phyloP scores from a whole-genome alignment of 2,113 vertebrate species.

The Aegotheles bennettii region DNA sequence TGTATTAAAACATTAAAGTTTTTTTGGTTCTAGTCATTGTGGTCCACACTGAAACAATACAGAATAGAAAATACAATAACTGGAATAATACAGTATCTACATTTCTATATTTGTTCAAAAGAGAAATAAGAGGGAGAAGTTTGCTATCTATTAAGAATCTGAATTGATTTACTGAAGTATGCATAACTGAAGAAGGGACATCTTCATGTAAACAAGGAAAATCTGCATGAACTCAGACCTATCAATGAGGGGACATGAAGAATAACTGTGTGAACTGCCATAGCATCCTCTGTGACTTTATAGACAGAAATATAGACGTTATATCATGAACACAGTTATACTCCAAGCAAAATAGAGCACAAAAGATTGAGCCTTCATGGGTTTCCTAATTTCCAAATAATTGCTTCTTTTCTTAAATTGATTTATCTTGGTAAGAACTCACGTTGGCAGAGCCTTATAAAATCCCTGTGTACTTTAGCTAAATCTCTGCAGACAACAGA shows the following conservation, averaged over 20 bases:
- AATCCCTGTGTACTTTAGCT: not conserved
- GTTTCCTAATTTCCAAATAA: not conserved
- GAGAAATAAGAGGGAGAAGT: not conserved
- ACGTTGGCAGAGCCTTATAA: not conserved
- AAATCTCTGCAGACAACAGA: not conserved
- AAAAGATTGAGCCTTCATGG: not conserved
- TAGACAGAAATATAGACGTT: not conserved
- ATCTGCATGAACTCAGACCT: not conserved
- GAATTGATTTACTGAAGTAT: not conserved
- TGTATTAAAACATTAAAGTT: not conserved
- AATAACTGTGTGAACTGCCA: not conserved
- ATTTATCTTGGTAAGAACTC: not conserved
- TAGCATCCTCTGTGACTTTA: not conserved
- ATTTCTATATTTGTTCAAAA: not conserved
- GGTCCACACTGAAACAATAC: not conserved
- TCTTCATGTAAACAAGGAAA: not conserved
- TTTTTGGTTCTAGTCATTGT: not conserved
- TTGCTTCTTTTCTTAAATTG: not conserved
- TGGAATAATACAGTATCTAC: not conserved
- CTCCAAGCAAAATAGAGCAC: not conserved
- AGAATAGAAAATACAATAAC: not conserved
- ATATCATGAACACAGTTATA: not conserved
- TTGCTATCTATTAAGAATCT: not conserved
- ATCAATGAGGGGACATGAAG: not conserved
- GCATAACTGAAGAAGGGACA: not conserved